Evolutionary conservation across 2,113 vertebrate species (phyloP), one percentile per base, ranked within the genome.

Genomic region (Gymnarchus niloticus): DNA sequence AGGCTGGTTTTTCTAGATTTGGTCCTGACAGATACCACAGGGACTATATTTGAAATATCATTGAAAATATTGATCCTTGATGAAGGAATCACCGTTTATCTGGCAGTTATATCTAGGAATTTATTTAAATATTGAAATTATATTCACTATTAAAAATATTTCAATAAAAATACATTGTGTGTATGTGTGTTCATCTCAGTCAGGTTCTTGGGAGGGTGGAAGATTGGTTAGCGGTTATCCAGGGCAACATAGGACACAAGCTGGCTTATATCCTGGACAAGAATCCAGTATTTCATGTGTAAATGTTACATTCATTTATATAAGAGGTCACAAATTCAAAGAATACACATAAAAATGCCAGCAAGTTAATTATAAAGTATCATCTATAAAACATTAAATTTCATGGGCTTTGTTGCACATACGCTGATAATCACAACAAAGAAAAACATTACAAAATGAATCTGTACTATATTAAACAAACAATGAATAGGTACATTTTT

Each of bases 1-100:
- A 90, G 86, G 90, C 89, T 89, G 88, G 88, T 88, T 87, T 91
- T 85, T 87, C 87, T 84, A 87, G 61, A 52, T 7, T 69, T 12
- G 8, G n/a, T 14, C n/a, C 37, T 3, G 73, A 9, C 28, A 54
- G 52, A 7, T 6, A 54, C 6, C 14, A 54, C 52, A 54, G 52
- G 6, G 14, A 54, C 52, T 54, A 54, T 14, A 14, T 54, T 54
- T 54, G 5, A 6, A 54, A 54, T n/a, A 65, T 25, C n/a, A 8
- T 7, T 65, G 23, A n/a, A 17, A n/a, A n/a, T 25, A n/a, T 25
- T 6, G 19, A 3, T 65, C 23, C 52, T 54, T n/a, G n/a, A n/a
- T n/a, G n/a, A n/a, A n/a, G 41, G 65, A 69, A 69, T 69, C 61
- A 19, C 6, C 46, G 41, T 23, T 78, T 21, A 49, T 80, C 8